Base-by-base conservation (phyloP, 2,113 vertebrate species). In the Cryptomyrus ogoouensis region DNA sequence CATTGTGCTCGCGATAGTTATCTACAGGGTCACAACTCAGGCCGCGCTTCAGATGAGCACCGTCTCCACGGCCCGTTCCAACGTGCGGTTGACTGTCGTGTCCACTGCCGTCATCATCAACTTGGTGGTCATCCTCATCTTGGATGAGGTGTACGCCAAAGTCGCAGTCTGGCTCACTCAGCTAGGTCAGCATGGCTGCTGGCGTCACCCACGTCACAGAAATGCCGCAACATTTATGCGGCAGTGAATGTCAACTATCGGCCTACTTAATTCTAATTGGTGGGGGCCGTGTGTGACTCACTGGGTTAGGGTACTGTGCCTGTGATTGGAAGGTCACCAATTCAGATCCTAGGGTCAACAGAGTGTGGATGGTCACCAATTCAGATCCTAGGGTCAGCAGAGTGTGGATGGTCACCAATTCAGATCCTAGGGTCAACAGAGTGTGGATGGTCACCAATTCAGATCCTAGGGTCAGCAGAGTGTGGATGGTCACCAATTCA, bases 31-130 rank as follows among this genome's bases (percentile, higher is more conserved):
- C 90, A 98, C 97, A n/a, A 99, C 97, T 0, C 98, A 96, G 0
- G 97, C 98, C 0, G 98, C 98, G 0, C 93, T 99, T 89, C 98
- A 98, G 83, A 96, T 99, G 92, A 99, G 96, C 91, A 95, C 94
- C 42, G 96, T 96, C 0, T 95, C 97, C 0, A 95, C 95, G 0
- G 96, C 97, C 13, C 95, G 96, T 1, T 96, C 97, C 0, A 98
- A 98, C 19, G 96, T 99, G 56, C 93, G 98, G 19, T 97, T 98
- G 90, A 99, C 97, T 0, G 98, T 99, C 93, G 99, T 98, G 0
- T 97, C 97, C 92, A 99, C 98, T 0, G 98, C 97, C 0, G 98
- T 99, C 90, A 96, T 99, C 92, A 98, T 99, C 94, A 99, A 99
- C 94, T 94, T 99, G 92, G 97, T 99, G 35, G 94, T 98, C 92